These are phyloP conservation scores for Mesorhabditis sp. DNA, from an alignment of 2,888 invertebrate genomes.

Conservation along the genomic window DNA sequence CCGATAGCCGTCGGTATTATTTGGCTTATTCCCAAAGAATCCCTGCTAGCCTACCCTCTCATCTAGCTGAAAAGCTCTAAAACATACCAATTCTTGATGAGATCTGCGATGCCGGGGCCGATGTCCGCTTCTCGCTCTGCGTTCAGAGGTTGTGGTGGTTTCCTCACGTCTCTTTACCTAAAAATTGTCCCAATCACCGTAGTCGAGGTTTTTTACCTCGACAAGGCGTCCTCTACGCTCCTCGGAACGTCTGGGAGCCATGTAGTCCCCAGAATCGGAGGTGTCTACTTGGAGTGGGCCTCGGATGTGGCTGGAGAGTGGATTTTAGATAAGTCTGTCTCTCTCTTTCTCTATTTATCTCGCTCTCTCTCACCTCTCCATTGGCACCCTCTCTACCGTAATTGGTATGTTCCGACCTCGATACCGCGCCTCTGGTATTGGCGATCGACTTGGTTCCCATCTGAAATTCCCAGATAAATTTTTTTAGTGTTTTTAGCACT, in stretches of 20 bases:
- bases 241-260: background rate
- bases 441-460: background rate
- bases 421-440: background rate
- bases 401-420: background rate
- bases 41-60: too few species aligned
- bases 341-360: background rate
- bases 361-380: background rate
- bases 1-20: too few species aligned
- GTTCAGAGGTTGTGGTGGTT: too few species aligned
- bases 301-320: background rate
- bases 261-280: background rate
- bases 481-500: too few species aligned
- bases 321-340: background rate
- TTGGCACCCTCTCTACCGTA: background rate
- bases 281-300: constrained; percentile 5
- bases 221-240: background rate
- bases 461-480: background rate
- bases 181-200: too few species aligned
- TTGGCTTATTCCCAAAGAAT: too few species aligned
- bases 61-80: too few species aligned
- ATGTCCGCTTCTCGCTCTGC: too few species aligned
- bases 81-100: too few species aligned
- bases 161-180: too few species aligned
- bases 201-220: too few species aligned
- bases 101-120: too few species aligned